Evolutionary conservation across 2,888 invertebrate species (phyloP).

Genomic region (Keiferia lycopersicella): DNA sequence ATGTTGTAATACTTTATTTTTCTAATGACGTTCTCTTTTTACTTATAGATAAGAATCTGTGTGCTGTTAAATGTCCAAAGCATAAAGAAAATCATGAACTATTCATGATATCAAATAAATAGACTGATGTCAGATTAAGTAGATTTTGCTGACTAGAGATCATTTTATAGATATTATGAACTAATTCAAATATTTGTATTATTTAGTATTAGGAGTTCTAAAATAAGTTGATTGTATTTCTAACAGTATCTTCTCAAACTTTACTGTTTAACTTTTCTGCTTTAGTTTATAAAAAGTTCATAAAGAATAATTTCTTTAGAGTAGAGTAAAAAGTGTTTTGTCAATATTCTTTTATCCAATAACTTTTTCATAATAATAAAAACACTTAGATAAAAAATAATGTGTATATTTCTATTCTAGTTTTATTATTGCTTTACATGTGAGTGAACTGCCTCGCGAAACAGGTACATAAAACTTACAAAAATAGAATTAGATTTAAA

Average conservation of each 20-base stretch:
- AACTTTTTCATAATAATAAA: slow-evolving; percentile 2
- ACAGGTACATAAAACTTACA: slow-evolving; percentile 33
- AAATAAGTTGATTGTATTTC: too few relatives aligned
- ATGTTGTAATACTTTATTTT: neutral
- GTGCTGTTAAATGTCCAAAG: slow-evolving; percentile 8
- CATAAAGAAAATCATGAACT: neutral
- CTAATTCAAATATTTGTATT: too few relatives aligned
- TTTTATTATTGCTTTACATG: slow-evolving; percentile 19
- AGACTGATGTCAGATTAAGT: neutral
- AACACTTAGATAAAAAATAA: neutral
- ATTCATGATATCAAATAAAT: slow-evolving; percentile 5
- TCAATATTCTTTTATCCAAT: neutral
- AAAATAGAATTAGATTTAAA: slow-evolving; percentile 2
- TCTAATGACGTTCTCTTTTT: neutral
- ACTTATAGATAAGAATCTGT: neutral
- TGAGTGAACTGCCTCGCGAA: slow-evolving; percentile 29
- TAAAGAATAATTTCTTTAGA: neutral
- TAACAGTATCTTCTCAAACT: slow-evolving; percentile 28
- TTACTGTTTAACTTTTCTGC: slow-evolving; percentile 24
- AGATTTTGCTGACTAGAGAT: too few relatives aligned
- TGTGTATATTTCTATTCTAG: neutral
- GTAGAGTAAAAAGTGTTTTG: neutral
- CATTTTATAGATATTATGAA: too few relatives aligned
- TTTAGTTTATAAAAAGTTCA: neutral
- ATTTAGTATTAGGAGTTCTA: too few relatives aligned